Evolutionary conservation across 2,797 vertebrate genomes (phyloP).

Genomic region (Darevskia nairensis): DNA sequence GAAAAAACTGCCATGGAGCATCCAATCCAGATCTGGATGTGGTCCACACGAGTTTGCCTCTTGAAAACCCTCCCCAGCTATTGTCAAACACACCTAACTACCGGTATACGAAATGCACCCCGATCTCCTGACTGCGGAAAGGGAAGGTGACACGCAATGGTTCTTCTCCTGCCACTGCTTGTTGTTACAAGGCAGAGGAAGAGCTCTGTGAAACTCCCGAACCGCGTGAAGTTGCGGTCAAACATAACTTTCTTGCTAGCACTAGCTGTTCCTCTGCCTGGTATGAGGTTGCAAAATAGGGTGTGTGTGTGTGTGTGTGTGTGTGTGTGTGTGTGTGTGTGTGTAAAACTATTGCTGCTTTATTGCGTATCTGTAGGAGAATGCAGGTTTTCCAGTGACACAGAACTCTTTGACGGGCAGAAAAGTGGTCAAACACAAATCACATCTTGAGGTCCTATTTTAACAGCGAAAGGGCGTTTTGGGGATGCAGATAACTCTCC

Average conservation of each 20-base stretch:
- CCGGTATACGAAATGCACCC: not conserved
- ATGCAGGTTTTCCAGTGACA: not conserved
- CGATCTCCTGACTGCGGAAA: not conserved
- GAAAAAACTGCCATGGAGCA: not conserved
- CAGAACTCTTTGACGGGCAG: not conserved
- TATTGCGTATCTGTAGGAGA: not conserved
- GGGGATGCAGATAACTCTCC: not conserved
- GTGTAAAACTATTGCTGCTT: no score
- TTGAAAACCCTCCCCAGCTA: not conserved
- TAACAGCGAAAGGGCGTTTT: not conserved
- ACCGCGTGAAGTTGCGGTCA: not conserved
- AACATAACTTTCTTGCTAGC: not conserved
- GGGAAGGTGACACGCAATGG: not conserved
- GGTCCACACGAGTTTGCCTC: not conserved
- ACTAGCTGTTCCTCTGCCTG: not conserved
- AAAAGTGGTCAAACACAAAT: not conserved
- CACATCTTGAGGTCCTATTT: not conserved
- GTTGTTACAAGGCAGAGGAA: not conserved
- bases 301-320: no score
- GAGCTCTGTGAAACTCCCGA: no score
- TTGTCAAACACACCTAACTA: not conserved
- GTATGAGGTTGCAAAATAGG: not conserved
- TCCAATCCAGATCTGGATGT: not conserved
- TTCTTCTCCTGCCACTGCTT: not conserved
- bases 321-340: no score